A percentile compares a stretch with the other conserved stretches of the same genome.
Conservation (phyloP, 2,797 vertebrate genomes). For the Fringilla coelebs region DNA sequence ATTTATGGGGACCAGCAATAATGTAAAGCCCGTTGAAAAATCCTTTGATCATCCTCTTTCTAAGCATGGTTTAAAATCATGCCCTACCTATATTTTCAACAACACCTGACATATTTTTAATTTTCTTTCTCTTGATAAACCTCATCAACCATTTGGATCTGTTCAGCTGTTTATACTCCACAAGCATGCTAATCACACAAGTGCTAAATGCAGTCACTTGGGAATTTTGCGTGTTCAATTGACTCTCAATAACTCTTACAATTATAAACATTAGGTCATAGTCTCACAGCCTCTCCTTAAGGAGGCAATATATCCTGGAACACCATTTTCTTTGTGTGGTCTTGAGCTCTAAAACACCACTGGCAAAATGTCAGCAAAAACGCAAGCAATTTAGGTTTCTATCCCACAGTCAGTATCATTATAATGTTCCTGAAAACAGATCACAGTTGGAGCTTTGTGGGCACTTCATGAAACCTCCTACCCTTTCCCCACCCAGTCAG, state of each 20-base stretch:
- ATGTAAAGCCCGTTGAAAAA: constrained; percentile 25
- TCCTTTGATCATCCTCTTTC: constrained; percentile 16
- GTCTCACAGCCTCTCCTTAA: constrained; percentile 27
- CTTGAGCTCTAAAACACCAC: constrained; percentile 22
- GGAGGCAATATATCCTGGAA: constrained; percentile 34
- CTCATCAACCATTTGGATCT: not conserved
- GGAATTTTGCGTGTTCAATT: constrained; percentile 35
- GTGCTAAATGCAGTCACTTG: constrained; percentile 45
- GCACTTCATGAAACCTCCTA: not conserved
- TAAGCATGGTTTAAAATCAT: not conserved
- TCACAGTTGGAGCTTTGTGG: not conserved
- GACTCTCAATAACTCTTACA: constrained; percentile 41
- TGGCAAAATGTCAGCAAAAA: constrained; percentile 45
- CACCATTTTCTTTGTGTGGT: constrained; percentile 50
- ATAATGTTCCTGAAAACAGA: not conserved
- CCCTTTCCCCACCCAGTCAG: not conserved
- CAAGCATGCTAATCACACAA: constrained; percentile 22
- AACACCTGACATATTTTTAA: not conserved
- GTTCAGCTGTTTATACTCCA: constrained; percentile 12
- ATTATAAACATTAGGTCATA: constrained; percentile 62
- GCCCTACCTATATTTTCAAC: not conserved
- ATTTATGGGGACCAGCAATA: not conserved
- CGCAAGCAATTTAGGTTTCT: not conserved
- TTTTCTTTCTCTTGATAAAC: not conserved
- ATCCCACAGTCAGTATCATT: constrained; percentile 27